phyloP scores from a whole-genome alignment of 2,113 vertebrate species.

The Urocitellus parryii region DNA sequence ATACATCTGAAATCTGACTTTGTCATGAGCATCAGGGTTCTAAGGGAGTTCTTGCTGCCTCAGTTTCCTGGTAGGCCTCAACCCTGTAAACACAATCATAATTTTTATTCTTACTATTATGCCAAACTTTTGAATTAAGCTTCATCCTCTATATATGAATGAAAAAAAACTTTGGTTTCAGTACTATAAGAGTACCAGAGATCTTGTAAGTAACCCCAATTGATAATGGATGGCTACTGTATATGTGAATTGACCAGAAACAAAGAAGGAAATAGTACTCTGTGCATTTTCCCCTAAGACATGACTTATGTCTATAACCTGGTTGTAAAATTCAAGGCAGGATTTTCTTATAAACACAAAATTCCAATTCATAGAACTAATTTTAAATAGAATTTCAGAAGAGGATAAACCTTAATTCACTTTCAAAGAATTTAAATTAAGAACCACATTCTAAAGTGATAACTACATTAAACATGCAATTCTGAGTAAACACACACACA shows the following conservation, averaged over 20 bases:
- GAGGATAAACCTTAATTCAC: background rate
- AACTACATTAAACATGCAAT: background rate
- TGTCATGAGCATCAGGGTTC: too few species aligned
- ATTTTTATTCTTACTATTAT: background rate
- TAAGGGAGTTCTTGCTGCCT: too few species aligned
- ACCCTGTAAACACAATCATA: too few species aligned
- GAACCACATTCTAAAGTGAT: background rate
- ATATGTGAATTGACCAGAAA: background rate
- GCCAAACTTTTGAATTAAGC: background rate
- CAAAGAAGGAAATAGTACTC: background rate
- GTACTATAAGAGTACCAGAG: background rate
- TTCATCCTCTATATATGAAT: background rate
- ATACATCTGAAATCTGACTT: too few species aligned
- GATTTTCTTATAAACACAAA: conserved; percentile 22
- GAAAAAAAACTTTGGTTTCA: too few species aligned
- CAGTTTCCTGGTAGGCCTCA: too few species aligned
- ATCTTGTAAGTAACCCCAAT: background rate
- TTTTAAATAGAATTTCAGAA: background rate
- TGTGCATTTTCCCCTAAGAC: background rate
- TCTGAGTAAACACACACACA: background rate
- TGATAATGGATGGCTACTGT: background rate
- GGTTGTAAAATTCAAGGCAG: background rate
- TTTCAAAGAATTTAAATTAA: conserved; percentile 2
- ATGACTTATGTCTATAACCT: background rate
- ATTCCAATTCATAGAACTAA: background rate